Base-by-base conservation (phyloP, 1,140 invertebrate genomes). In the Pseudachorutes palmiensis region DNA sequence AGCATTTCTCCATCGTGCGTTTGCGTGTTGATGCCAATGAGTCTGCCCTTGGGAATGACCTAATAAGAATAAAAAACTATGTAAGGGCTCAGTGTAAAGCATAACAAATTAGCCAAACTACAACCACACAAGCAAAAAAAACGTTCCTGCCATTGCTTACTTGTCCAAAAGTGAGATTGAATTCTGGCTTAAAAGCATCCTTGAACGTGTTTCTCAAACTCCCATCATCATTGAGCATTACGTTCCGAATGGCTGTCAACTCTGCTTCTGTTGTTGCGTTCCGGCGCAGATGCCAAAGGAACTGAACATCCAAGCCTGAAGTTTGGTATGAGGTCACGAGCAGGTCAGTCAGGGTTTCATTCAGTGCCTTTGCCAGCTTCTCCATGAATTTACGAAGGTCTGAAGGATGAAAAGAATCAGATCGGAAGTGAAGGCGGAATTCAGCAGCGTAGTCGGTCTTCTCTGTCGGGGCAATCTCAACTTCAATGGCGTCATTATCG, bases 241-340 rank as follows among this genome's bases (percentile, higher is more conserved):
- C 82, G 57, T 84, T 82, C 66, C 87, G 83, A 1, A 94, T 76
- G 61, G 82, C 80, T 9, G 83, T 83, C 30, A 96, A 88, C 70
- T 89, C 85, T 2, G 85, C 81, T 62, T 88, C 82, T 0, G 91
- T 89, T 78, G 92, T 95, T 48, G 83, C 81, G 62, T 86, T 71
- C 5, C 86, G 85, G 24, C 83, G 83, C 76, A 93, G 92, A 72
- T 85, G 85, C 91, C 91, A 94, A 2, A 85, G 84, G n/a, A 91
- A 79, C 1, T 79, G 68, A 1, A 82, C 80, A 5, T 81, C 81
- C 2, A 80, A 80, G 24, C 70, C 72, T 2, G 66, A 70, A 12
- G 63, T 60, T 29, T 30, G 67, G 41, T 22, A 67, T 28, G 65
- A 64, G n/a, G 68, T 58, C 0, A 65, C 57, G 0, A 70, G 66